Base-by-base conservation (phyloP, 2,113 vertebrate species). In the Tricholaema leucomelas region DNA sequence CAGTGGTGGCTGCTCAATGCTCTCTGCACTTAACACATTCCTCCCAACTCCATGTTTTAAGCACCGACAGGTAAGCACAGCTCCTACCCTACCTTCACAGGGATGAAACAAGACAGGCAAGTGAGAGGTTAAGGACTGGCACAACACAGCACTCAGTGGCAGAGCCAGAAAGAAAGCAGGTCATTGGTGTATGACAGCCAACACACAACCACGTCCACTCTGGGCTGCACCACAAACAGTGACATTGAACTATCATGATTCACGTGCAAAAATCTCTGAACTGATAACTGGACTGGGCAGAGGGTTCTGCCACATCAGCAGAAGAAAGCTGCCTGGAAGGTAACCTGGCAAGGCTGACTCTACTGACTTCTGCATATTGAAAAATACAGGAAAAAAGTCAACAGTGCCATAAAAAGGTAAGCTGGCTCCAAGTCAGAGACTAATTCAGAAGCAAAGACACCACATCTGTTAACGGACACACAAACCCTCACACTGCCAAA, bases 141-240 rank as follows among this genome's bases (percentile, higher is more conserved):
- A 2, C 27, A 8, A 27, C 48, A 8, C 2, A 1, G 46, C 31
- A 8, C 33, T 8, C 0, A 2, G 58, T 5, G 54, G 48, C 27
- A 30, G 17, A 77, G 36, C 19, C 52, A 23, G 56, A 46, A 40
- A 30, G 24, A 0, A 31, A 46, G 59, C 55, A 15, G 31, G 52
- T 24, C 55, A 8, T 3, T 15, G 1, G 1, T 3, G 67, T 2
- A 10, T 5, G 50, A 46, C 36, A 59, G 48, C 25, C 76, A 28
- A 10, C 30, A 8, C 0, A 58, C 0, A 0, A 61, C 40, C 4
- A 6, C n/a, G 6, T 7, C 23, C 15, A 3, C 27, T 3, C 17
- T 1, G 0, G 17, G 59, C 46, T 7, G n/a, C 17, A 1, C 58
- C 4, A 1, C 58, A 10, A 44, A 30, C 3, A 0, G 21, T 0